Evolutionary conservation across 1,140 invertebrate genomes (phyloP).

Genomic region (Monochamus saltuarius): DNA sequence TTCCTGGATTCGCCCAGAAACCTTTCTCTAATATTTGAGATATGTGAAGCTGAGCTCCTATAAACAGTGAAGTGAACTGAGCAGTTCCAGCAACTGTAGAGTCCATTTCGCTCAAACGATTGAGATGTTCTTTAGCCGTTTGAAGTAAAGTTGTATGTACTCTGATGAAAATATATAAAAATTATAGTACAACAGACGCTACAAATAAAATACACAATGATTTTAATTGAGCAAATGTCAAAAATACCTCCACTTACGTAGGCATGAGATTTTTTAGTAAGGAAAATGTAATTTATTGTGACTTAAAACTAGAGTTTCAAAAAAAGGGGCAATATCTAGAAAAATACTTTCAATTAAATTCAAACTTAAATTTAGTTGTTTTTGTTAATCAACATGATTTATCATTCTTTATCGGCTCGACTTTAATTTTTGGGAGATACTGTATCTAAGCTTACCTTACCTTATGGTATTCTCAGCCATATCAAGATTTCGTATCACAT

Average conservation of each 20-base stretch:
- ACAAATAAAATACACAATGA: too few relatives aligned
- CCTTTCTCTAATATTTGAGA: slow-evolving; percentile 46
- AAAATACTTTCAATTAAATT: too few relatives aligned
- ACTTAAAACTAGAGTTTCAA: too few relatives aligned
- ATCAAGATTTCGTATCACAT: slow-evolving; percentile 71
- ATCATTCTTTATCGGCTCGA: too few relatives aligned
- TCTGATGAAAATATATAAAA: slow-evolving; percentile 26
- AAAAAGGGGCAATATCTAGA: too few relatives aligned
- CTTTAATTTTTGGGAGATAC: too few relatives aligned
- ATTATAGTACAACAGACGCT: not conserved
- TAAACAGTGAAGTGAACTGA: slow-evolving; percentile 81
- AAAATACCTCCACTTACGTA: too few relatives aligned
- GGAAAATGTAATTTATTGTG: too few relatives aligned
- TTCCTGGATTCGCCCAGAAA: slow-evolving; percentile 55
- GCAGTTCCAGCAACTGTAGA: slow-evolving; percentile 77
- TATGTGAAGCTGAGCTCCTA: slow-evolving; percentile 64
- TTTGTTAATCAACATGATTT: too few relatives aligned
- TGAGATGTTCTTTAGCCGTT: slow-evolving; percentile 71
- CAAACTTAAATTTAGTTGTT: too few relatives aligned
- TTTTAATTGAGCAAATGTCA: too few relatives aligned
- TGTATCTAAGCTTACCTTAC: slow-evolving; percentile 21
- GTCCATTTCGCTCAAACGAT: slow-evolving; percentile 72
- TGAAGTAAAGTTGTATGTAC: slow-evolving; percentile 67
- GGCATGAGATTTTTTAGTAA: too few relatives aligned
- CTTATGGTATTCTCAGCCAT: slow-evolving; percentile 61